Percentiles rank a stretch among this genome's conserved stretches.
phyloP scores from a whole-genome alignment of 37 sponge, comb jelly and placozoan genomes.

The Oscarella lobularis region DNA sequence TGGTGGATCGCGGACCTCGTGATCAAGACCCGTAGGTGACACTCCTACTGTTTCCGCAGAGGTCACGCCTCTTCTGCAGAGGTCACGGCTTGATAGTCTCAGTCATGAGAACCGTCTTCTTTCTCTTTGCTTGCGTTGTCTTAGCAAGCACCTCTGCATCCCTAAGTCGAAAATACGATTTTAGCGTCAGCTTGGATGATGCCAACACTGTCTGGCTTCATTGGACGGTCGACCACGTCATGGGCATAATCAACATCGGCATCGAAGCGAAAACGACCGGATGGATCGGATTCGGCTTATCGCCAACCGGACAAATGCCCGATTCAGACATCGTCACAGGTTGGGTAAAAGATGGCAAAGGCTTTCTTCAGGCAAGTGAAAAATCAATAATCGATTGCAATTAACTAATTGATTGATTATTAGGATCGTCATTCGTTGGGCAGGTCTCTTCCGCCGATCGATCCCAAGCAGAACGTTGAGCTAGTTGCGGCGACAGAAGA shows the following conservation, averaged over 20 bases:
- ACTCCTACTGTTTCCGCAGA: no score
- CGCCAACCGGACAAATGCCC: slow-evolving; percentile 52
- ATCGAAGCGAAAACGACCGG: background rate
- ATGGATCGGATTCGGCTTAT: slow-evolving; percentile 37
- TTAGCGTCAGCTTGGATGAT: background rate
- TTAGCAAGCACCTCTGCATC: no score
- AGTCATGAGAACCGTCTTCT: no score
- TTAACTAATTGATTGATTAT: background rate
- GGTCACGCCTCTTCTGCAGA: no score
- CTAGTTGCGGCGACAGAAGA: background rate
- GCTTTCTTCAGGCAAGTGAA: background rate
- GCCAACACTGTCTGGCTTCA: background rate
- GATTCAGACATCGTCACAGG: slow-evolving; percentile 47
- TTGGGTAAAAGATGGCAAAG: slow-evolving; percentile 23
- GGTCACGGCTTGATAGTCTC: no score
- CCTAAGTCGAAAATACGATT: no score
- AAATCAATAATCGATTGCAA: background rate
- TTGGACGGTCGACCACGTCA: background rate
- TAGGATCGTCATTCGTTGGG: background rate
- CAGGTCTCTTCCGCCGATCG: background rate
- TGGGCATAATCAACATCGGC: background rate
- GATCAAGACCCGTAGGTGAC: no score
- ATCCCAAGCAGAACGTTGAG: background rate
- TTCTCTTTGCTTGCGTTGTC: no score
- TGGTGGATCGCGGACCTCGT: no score